A percentile compares a stretch with the other conserved stretches of the same genome.
Conservation (phyloP, 2,888 invertebrate species). For the Hedychridium roseum region DNA sequence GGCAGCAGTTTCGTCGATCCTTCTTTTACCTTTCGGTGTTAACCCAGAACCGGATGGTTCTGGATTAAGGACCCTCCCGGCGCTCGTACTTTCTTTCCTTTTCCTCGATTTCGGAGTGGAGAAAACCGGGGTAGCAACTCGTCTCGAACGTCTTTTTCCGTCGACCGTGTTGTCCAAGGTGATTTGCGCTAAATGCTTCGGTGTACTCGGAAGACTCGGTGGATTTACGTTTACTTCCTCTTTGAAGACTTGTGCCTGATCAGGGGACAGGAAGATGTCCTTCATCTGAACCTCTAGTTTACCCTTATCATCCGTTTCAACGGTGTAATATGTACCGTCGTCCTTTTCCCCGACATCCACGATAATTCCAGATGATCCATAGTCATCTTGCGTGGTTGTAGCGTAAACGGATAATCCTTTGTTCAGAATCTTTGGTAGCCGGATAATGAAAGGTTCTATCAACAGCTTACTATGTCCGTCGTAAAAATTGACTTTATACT, state of each 20-base stretch:
- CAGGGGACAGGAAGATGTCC: constrained; percentile 50
- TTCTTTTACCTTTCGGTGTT: constrained; percentile 16
- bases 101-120: constrained; percentile 36
- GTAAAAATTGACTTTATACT: constrained; percentile 72
- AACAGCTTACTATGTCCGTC: constrained; percentile 70
- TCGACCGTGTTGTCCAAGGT: constrained; percentile 54
- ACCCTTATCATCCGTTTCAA: constrained; percentile 52
- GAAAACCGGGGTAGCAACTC: constrained; percentile 33
- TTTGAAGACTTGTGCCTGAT: constrained; percentile 52
- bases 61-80: constrained; percentile 4
- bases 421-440: constrained; percentile 39
- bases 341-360: constrained; percentile 30
- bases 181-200: constrained; percentile 45
- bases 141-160: constrained; percentile 48
- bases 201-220: constrained; percentile 44
- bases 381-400: constrained; percentile 39
- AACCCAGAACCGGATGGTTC: constrained; percentile 49
- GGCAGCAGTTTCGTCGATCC: constrained; percentile 16
- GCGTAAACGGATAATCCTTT: constrained; percentile 53
- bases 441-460: constrained; percentile 70
- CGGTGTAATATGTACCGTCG: constrained; percentile 39
- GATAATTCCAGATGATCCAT: constrained; percentile 52
- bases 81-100: constrained; percentile 11
- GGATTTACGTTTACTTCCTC: constrained; percentile 35
- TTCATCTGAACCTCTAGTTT: constrained; percentile 44